Evolutionary conservation across 2,888 invertebrate species (phyloP).

Genomic region (Lapara coniferarum): DNA sequence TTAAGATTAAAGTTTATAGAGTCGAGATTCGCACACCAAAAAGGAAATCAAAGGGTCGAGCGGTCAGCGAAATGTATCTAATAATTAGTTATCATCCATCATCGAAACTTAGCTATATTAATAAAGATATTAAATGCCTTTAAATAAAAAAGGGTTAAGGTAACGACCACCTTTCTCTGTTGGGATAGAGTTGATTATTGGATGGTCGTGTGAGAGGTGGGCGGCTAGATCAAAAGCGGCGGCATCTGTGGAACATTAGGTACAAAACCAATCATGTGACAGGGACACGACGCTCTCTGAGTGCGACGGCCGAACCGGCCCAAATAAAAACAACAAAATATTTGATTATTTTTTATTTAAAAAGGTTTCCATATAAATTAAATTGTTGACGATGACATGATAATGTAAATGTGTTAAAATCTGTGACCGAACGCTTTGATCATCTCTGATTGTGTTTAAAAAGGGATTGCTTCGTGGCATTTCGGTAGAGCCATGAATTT

Average conservation of each 20-base stretch:
- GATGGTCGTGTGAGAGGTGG: conserved; percentile 37
- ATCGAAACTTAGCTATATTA: conserved; percentile 75
- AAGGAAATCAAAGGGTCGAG: conserved; percentile 54
- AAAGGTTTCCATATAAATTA: conserved; percentile 30
- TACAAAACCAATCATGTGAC: conserved; percentile 76
- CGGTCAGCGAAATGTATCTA: conserved; percentile 77
- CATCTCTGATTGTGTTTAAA: conserved; percentile 22
- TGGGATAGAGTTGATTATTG: conserved; percentile 28
- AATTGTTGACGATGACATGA: conserved; percentile 34
- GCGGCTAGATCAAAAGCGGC: conserved; percentile 71
- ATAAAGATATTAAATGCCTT: conserved; percentile 80
- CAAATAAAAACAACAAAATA: conserved; percentile 40
- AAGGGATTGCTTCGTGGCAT: neutral
- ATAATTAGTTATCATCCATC: conserved; percentile 81
- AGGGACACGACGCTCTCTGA: conserved; percentile 47
- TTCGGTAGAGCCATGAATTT: neutral
- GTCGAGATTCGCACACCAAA: conserved; percentile 29
- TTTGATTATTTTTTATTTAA: conserved; percentile 39
- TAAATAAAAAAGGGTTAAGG: conserved; percentile 32
- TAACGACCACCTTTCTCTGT: conserved; percentile 27
- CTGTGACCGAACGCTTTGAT: conserved; percentile 17
- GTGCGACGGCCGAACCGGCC: conserved; percentile 33
- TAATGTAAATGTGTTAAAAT: conserved; percentile 35
- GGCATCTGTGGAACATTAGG: conserved; percentile 68
- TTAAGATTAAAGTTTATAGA: neutral